Base-by-base conservation (phyloP, 2,888 invertebrate species). In the Dynastes hyllus region DNA sequence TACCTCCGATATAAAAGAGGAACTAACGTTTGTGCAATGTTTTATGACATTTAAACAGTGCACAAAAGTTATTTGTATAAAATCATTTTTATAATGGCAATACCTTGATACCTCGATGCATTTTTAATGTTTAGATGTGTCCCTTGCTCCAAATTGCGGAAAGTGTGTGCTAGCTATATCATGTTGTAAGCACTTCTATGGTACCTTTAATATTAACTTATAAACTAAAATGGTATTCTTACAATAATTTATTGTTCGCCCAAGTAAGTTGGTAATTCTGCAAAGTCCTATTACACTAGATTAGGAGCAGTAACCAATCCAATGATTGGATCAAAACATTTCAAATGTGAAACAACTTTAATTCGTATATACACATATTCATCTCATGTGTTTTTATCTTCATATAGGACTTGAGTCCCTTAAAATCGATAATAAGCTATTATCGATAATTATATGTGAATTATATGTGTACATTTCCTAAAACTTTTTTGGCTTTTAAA, bases 231-330 rank as follows among this genome's bases (percentile, higher is more conserved):
- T 32, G 22, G n/a, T 67, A 67, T 67, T 50, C 67, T 67, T 67
- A 67, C 67, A 67, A 16, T 50, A 67, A 67, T 67, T 67, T 67
- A 67, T 50, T 67, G 67, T 50, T 67, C n/a, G 27, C 45, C 22
- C 50, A 67, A 67, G 67, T 22, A 67, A 67, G 67, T 27, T 45
- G 67, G 8, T 67, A 50, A 67, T 50, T 50, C 50, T 27, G 50
- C 67, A 50, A 29, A 3, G 45, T 45, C 11, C 45, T 45, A 55
- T 2, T 55, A 55, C 55, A 3, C 13, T 53, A 53, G n/a, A 53
- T 9, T 53, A 45, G 45, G 11, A 45, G 11, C 45, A 45, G 8
- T 45, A 45, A 2, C 45, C 45, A 45, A 45, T 45, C 45, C 2
- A 8, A 11, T 2, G 32, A 37, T 37, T 37, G 5, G 32, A 37